These are phyloP conservation scores for Parasteatoda tepidariorum DNA, from an alignment of 1,140 invertebrate genomes.

Conservation along the genomic window DNA sequence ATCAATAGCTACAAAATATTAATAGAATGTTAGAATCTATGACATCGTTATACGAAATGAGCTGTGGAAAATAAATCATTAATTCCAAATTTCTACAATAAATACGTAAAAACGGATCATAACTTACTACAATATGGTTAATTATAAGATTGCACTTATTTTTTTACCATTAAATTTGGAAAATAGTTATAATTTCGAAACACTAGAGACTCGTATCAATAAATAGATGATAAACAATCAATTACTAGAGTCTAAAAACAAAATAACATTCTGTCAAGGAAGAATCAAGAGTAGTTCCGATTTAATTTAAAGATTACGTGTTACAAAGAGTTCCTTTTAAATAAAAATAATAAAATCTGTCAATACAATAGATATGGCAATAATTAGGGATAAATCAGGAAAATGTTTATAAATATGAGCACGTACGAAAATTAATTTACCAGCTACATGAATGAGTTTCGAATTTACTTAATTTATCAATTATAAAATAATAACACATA, in stretches of 20 bases:
- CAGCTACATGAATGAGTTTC: background rate
- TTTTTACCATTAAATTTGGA: background rate
- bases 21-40: background rate
- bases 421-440: background rate
- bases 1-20: background rate
- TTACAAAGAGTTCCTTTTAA: background rate
- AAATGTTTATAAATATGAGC: background rate
- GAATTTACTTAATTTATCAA: background rate
- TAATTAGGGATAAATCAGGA: background rate
- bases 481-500: background rate
- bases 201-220: background rate
- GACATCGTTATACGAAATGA: background rate
- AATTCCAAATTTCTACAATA: background rate
- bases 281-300: background rate
- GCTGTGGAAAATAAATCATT: background rate
- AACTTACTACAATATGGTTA: background rate
- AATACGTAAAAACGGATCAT: background rate
- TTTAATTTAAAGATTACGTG: conserved; percentile 28
- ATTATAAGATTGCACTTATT: background rate
- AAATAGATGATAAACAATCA: background rate
- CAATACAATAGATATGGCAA: background rate
- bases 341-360: background rate
- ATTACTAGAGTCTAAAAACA: no score
- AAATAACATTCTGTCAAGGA: no score
- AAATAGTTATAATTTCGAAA: background rate